Base-by-base conservation (phyloP, 2,888 invertebrate genomes). In the Drosophila meridiana region DNA sequence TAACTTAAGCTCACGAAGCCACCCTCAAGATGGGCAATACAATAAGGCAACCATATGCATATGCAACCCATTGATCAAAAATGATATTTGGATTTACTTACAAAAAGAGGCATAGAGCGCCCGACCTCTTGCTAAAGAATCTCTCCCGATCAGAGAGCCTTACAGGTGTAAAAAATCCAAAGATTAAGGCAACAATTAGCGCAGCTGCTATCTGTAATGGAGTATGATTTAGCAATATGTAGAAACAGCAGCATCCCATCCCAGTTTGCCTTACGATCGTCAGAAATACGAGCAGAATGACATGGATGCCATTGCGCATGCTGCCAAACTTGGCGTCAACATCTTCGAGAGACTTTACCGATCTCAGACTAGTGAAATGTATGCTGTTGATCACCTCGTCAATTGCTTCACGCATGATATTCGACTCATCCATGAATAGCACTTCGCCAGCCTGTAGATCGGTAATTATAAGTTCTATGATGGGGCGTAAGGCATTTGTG, bases 81-180 rank as follows among this genome's bases (percentile, higher is more conserved):
- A 9, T 43, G 11, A 45, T 9, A 8, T 9, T n/a, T 4, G 2
- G n/a, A 8, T 20, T 32, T 50, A 78, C 89, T 74, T 52, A 89
- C 85, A 84, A 30, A 4, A 87, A 26, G 0, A 86, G 61, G 5
- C 73, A 73, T 0, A 68, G 45, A 8, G 83, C 71, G 0, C 76
- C 90, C 0, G 70, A 67, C 52, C 75, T 52, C 47, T 75, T 83
- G 71, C 76, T 85, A 47, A 74, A 89, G 30, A 73, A 50, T 68
- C 70, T 5, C 1, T 13, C 20, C 2, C 6, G 5, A 34, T 72
- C 76, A 11, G 66, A 30, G 2, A 5, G n/a, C 11, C 56, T n/a
- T 7, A 32, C 2, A 20, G 56, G 42, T 11, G 42, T 20, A 7
- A 9, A 56, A 52, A 71, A 79, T 3, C 83, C 89, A 5, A 73